A percentile compares a stretch with the other conserved stretches of the same genome.
These are phyloP conservation scores for Thymelicus acteon DNA, from an alignment of 2,888 invertebrate species.

Conservation along the genomic window DNA sequence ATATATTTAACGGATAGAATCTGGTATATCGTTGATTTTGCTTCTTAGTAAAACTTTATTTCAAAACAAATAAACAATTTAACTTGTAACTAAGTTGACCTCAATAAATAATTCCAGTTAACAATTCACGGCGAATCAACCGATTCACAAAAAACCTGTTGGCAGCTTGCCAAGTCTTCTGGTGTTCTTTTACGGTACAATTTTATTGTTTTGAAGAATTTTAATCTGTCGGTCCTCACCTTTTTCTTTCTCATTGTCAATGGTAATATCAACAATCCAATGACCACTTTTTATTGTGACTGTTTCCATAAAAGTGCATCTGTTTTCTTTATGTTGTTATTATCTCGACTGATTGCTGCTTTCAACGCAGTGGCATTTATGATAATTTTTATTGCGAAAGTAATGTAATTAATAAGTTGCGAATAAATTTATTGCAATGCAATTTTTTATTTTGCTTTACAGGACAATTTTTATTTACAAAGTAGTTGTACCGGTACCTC, in stretches of 20 bases:
- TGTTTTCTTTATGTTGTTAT: conserved; percentile 30
- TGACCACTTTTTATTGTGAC: conserved; percentile 43
- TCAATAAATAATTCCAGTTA: conserved; percentile 67
- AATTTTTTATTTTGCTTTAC: conserved; percentile 9
- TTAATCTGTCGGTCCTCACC: conserved; percentile 58
- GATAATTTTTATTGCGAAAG: conserved; percentile 12
- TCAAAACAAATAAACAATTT: conserved; percentile 29
- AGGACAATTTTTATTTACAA: background rate
- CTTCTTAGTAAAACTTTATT: no score
- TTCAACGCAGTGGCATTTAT: conserved; percentile 17
- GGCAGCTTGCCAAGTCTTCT: conserved; percentile 64
- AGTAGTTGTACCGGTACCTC: no score
- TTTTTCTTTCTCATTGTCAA: conserved; percentile 49
- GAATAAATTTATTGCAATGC: conserved; percentile 17
- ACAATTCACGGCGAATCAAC: conserved; percentile 53
- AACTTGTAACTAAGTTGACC: conserved; percentile 63
- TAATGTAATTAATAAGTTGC: conserved; percentile 23
- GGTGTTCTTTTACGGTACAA: conserved; percentile 55
- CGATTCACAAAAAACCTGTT: conserved; percentile 67
- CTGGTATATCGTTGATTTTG: no score
- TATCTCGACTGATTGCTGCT: conserved; percentile 16
- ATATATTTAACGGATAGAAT: no score
- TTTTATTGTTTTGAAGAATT: conserved; percentile 58
- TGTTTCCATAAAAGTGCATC: conserved; percentile 22
- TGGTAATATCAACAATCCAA: conserved; percentile 45